These are phyloP conservation scores for Lophotis ruficrista DNA, from an alignment of 2,113 vertebrate species.

Conservation along the genomic window DNA sequence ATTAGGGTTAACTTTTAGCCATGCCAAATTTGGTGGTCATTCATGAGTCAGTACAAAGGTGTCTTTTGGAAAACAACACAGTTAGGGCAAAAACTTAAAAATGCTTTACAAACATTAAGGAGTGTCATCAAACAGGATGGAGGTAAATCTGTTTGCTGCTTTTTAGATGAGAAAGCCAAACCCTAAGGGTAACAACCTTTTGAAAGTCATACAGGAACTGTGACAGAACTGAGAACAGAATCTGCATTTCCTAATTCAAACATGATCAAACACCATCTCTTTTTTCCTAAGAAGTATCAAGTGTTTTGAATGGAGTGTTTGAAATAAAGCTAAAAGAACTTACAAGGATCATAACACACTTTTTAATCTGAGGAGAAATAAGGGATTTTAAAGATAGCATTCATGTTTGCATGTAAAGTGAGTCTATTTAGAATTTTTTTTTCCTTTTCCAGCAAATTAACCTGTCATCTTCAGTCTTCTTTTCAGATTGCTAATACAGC, in stretches of 20 bases:
- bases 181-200: neutral
- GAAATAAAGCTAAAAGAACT: neutral
- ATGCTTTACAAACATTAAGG: neutral
- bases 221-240: neutral
- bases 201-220: neutral
- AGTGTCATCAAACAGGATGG: neutral
- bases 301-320: neutral
- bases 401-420: neutral
- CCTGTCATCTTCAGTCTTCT: neutral
- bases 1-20: neutral
- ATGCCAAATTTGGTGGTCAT: neutral
- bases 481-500: neutral
- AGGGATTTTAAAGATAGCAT: neutral
- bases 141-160: neutral
- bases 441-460: neutral
- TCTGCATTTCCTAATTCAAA: neutral
- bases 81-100: neutral
- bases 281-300: neutral
- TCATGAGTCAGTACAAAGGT: neutral
- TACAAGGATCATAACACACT: neutral
- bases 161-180: neutral
- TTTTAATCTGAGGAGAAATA: neutral
- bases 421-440: neutral
- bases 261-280: neutral
- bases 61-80: neutral